phyloP scores from a whole-genome alignment of 2,888 invertebrate species.

The Pantelozetes paolii region DNA sequence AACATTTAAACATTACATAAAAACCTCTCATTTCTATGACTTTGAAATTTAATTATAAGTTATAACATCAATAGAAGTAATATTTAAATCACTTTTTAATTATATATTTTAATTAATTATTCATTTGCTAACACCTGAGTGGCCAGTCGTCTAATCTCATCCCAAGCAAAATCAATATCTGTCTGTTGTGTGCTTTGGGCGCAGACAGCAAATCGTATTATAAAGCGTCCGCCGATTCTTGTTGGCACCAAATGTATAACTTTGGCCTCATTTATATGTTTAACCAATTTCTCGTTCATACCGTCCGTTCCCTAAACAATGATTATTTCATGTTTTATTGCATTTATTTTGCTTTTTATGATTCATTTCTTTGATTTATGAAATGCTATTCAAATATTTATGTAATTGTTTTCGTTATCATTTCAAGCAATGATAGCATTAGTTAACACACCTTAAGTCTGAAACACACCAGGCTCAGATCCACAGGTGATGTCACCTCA shows the following conservation, averaged over 20 bases:
- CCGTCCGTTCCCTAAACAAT: conserved; percentile 66
- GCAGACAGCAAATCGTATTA: conserved; percentile 78
- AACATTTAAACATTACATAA: not conserved
- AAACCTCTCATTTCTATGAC: not conserved
- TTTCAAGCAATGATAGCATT: too few relatives aligned
- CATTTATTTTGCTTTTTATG: too few relatives aligned
- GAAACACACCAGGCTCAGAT: conserved; percentile 91
- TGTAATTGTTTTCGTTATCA: too few relatives aligned
- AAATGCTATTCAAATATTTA: too few relatives aligned
- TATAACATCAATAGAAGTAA: too few relatives aligned
- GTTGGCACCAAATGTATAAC: conserved; percentile 89
- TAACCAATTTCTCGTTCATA: conserved; percentile 71
- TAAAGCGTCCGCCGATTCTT: conserved; percentile 71
- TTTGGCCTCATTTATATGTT: conserved; percentile 68
- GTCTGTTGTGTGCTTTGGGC: conserved; percentile 73
- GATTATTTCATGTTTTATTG: too few relatives aligned
- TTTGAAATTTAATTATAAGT: conserved; percentile 6
- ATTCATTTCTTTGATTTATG: too few relatives aligned
- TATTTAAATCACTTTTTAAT: too few relatives aligned
- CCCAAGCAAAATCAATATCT: conserved; percentile 81
- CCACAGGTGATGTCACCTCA: conserved; percentile 74
- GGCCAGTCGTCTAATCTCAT: conserved; percentile 61
- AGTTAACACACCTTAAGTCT: conserved; percentile 71
- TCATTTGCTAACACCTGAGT: too few relatives aligned
- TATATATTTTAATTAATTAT: too few relatives aligned